These are phyloP conservation scores for Stenoptilia bipunctidactyla DNA, from an alignment of 2,888 invertebrate genomes.

Conservation along the genomic window DNA sequence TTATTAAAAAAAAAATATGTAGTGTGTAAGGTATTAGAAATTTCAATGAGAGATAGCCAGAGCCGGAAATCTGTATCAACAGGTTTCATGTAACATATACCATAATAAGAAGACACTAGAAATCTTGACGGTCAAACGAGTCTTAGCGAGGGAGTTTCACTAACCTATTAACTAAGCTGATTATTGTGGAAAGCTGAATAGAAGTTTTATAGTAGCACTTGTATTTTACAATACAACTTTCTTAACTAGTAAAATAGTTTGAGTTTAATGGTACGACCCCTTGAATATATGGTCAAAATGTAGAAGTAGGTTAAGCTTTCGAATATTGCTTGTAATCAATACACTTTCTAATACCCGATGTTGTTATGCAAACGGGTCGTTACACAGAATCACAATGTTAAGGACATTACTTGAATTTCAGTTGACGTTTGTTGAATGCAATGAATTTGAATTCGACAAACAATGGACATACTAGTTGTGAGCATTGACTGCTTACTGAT, in stretches of 20 bases:
- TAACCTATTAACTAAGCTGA: conserved; percentile 56
- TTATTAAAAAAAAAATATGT: background rate
- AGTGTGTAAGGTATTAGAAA: background rate
- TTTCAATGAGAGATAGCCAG: background rate
- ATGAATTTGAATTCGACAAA: conserved; percentile 44
- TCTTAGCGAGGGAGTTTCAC: conserved; percentile 51
- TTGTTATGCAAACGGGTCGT: conserved; percentile 60
- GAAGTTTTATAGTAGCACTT: conserved; percentile 43
- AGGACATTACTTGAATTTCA: conserved; percentile 32
- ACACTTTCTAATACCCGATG: conserved; percentile 65
- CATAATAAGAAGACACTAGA: conserved; percentile 40
- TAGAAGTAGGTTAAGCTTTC: conserved; percentile 62
- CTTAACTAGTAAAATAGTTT: too few species aligned
- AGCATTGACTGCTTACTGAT: conserved; percentile 20
- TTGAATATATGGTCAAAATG: conserved; percentile 30
- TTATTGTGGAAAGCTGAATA: conserved; percentile 51
- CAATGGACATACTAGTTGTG: conserved; percentile 15
- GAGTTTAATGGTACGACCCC: too few species aligned
- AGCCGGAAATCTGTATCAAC: conserved; percentile 32
- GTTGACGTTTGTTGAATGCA: conserved; percentile 17
- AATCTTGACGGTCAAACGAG: conserved; percentile 36
- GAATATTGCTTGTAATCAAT: conserved; percentile 44
- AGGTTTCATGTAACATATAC: conserved; percentile 15
- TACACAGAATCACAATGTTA: conserved; percentile 61
- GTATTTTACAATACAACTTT: background rate